These are phyloP conservation scores for Eilema griseolum DNA, from an alignment of 2,888 invertebrate species.

Conservation along the genomic window DNA sequence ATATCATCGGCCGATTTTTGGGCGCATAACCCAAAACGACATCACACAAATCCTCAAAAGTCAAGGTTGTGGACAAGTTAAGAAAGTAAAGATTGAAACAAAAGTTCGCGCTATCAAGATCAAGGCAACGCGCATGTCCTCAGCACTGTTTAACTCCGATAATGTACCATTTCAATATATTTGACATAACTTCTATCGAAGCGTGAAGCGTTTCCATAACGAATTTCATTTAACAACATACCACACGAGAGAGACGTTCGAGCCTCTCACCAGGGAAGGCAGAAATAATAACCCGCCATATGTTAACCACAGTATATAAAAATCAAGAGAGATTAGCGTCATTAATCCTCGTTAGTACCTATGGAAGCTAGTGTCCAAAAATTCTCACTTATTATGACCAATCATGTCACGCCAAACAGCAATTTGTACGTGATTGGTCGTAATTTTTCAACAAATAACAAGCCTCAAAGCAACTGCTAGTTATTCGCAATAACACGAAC, in stretches of 20 bases:
- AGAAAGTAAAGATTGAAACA: neutral
- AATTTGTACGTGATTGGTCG: neutral
- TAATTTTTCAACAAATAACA: neutral
- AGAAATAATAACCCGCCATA: neutral
- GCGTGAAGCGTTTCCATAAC: slow-evolving; percentile 14
- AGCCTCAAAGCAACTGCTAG: neutral
- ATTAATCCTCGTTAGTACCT: neutral
- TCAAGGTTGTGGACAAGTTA: neutral
- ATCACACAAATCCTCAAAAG: neutral
- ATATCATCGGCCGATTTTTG: neutral
- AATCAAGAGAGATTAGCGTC: neutral
- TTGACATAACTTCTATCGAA: neutral
- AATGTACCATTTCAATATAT: slow-evolving; percentile 11
- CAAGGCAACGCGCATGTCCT: neutral
- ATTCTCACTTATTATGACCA: neutral
- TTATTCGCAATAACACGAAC: no score
- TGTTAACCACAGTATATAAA: neutral
- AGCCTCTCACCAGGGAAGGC: neutral
- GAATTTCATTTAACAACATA: slow-evolving; percentile 4
- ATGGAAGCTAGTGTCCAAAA: neutral
- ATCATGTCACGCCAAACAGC: neutral
- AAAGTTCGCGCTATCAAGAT: neutral
- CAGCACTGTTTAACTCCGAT: slow-evolving; percentile 3
- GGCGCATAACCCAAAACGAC: neutral
- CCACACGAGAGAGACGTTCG: neutral